A percentile compares a stretch with the other conserved stretches of the same genome.
Evolutionary conservation across 2,113 vertebrate genomes (phyloP).

Genomic region (Zosterops pallidus): DNA sequence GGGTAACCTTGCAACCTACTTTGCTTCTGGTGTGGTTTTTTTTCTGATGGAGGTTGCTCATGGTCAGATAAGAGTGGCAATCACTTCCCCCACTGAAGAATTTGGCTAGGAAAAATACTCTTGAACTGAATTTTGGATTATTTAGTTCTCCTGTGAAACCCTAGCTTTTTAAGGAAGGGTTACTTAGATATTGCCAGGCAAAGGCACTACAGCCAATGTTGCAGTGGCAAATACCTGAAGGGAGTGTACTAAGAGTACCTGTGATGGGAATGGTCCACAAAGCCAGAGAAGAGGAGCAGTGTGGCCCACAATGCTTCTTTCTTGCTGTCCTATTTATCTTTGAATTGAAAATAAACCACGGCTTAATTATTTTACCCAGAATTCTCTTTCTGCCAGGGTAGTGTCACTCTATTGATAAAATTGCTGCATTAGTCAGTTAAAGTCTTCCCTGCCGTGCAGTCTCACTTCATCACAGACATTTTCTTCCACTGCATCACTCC

Average conservation of each 20-base stretch:
- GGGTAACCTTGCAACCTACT: background rate
- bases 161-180: background rate
- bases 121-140: background rate
- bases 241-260: background rate
- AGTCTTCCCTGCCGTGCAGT: background rate
- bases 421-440: background rate
- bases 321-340: background rate
- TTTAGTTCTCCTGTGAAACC: background rate
- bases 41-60: background rate
- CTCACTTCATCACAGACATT: background rate
- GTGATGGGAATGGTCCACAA: background rate
- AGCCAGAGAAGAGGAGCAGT: background rate
- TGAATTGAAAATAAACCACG: background rate
- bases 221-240: background rate
- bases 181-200: background rate
- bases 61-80: background rate
- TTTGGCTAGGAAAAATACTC: background rate
- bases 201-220: background rate
- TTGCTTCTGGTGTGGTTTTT: background rate
- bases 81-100: background rate
- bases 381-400: conserved; percentile 2
- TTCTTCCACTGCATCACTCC: background rate
- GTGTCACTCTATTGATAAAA: background rate
- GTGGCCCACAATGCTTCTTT: background rate
- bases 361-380: conserved; percentile 11